A percentile compares a stretch with the other conserved stretches of the same genome.
Evolutionary conservation across 2,888 invertebrate genomes (phyloP).

Genomic region (Ochropacha duplaris): DNA sequence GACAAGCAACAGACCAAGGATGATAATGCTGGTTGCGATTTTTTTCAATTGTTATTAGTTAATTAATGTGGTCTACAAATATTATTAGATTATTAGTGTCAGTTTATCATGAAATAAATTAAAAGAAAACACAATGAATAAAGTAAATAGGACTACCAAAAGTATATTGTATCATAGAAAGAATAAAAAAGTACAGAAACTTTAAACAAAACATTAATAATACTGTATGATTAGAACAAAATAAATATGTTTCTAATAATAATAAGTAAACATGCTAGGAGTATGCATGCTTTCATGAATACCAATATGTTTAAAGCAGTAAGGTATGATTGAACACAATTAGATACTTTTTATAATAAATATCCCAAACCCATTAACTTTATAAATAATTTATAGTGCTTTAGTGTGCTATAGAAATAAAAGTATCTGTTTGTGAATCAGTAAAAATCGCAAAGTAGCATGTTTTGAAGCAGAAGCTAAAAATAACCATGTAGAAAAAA

Average conservation of each 20-base stretch:
- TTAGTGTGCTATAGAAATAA: conserved; percentile 4
- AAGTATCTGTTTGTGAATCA: conserved; percentile 39
- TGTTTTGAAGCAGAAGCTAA: conserved; percentile 61
- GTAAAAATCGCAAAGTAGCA: conserved; percentile 77
- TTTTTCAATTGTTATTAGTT: conserved; percentile 34
- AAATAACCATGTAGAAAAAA: conserved; percentile 56
- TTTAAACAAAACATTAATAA: not conserved
- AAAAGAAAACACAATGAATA: not conserved
- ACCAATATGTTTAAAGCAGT: not conserved
- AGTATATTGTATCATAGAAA: not conserved
- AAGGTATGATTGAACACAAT: conserved; percentile 8
- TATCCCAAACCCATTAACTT: not conserved
- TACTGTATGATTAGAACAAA: not conserved
- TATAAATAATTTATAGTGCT: not conserved
- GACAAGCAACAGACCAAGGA: conserved; percentile 79
- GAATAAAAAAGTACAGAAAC: not conserved
- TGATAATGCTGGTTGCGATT: conserved; percentile 70
- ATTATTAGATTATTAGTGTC: not conserved
- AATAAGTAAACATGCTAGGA: no score
- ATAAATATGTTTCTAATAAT: not conserved
- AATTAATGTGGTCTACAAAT: conserved; percentile 8
- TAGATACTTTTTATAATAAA: conserved; percentile 21
- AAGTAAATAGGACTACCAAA: not conserved
- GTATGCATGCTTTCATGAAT: not conserved
- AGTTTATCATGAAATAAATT: not conserved